phyloP scores from a whole-genome alignment of 2,888 invertebrate species.

The Microdon myrmicae region DNA sequence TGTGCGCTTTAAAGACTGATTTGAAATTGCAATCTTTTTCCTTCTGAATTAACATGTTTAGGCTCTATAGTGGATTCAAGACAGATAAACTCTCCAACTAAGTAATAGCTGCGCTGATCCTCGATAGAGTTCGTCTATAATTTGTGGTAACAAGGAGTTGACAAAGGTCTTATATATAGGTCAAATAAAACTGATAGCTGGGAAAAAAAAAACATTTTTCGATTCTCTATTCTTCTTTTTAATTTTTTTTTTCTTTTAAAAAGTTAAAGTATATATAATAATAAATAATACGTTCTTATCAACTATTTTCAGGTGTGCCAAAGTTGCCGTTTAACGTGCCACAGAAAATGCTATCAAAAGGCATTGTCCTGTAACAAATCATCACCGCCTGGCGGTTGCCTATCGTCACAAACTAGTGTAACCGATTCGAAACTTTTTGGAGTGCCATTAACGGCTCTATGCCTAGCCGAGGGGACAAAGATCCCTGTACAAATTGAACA shows the following conservation, averaged over 20 bases:
- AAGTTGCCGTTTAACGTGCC: constrained; percentile 89
- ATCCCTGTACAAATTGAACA: constrained; percentile 90
- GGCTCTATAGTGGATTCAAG: too few species aligned
- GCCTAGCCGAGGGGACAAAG: constrained; percentile 75
- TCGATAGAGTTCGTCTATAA: too few species aligned
- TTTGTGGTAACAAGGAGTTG: too few species aligned
- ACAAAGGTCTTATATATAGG: too few species aligned
- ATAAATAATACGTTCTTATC: constrained; percentile 12
- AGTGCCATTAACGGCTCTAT: constrained; percentile 78
- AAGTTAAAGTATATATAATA: constrained; percentile 1
- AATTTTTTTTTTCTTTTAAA: constrained; percentile 68
- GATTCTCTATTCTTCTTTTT: neutral
- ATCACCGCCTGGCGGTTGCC: constrained; percentile 56
- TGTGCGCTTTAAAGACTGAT: too few species aligned
- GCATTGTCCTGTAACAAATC: constrained; percentile 80
- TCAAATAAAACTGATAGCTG: too few species aligned
- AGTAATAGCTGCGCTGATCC: too few species aligned
- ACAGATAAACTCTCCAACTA: too few species aligned
- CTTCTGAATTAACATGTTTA: too few species aligned
- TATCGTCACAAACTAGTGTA: constrained; percentile 52
- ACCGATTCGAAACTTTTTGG: constrained; percentile 75
- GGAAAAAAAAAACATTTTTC: too few species aligned
- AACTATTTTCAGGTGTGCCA: constrained; percentile 69
- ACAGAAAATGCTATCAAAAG: constrained; percentile 91
- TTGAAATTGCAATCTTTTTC: too few species aligned